Evolutionary conservation across 2,888 invertebrate genomes (phyloP), one percentile per base, ranked within the genome.

Genomic region (Hydropsyche betteni): DNA sequence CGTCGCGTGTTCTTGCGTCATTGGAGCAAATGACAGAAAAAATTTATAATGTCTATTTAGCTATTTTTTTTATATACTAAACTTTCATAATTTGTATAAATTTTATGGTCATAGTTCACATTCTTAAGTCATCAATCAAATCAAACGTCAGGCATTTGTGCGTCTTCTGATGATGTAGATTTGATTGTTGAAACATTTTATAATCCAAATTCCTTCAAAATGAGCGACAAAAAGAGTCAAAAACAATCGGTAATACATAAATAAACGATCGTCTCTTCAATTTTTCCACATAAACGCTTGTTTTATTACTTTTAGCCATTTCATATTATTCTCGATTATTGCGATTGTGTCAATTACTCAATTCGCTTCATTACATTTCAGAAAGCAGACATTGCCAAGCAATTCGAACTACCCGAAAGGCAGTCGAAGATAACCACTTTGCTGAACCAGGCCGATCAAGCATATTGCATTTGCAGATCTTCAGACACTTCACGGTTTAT

Each of bases 401-500:
- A 95, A 82, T 96, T 96, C 83, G 91, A 94, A 83, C 84, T 96
- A 76, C 96, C 96, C 0, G 96, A 96, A 83, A 89, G 96, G 58
- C 95, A 96, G 83, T 95, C 95, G 34, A 96, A 96, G 87, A 95
- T 96, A 77, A 95, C 95, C 10, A 92, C 94, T 2, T 87, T 96
- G 75, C 85, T 96, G 69, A 94, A 95, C 83, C 95, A 96, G 84
- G 95, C 95, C 83, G 95, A 95, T 5, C 94, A 95, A 85, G 94
- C 94, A 0, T 99, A 98, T 84, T 99, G 98, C 83, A 94, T 98
- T 81, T 98, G 98, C 83, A 90, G 97, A 61, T 94, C 96, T 6
- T 94, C 96, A 0, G 98, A 98, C 83, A 95, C 96, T 80, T 95
- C 94, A 0, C 89, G 97, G 69, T 98, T 98, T 85, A 98, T 98